Conservation (phyloP, 2,113 vertebrate genomes). For the Mungos mungo region DNA sequence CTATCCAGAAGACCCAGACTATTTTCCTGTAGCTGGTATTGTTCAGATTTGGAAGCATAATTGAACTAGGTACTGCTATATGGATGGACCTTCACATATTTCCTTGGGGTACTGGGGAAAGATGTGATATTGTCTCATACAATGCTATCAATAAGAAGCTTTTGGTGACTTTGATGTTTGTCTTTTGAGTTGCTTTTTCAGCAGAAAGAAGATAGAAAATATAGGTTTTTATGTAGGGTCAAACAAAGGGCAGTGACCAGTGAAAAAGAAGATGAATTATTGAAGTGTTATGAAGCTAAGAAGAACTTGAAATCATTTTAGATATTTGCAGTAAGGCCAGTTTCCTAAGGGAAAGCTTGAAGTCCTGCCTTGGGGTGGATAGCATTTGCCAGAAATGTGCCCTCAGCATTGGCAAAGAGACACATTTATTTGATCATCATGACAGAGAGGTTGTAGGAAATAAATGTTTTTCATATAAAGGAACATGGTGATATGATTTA, state of each 20-base stretch:
- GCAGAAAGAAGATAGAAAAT: background rate
- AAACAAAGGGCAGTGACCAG: conserved; percentile 1
- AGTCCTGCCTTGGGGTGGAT: background rate
- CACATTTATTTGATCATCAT: background rate
- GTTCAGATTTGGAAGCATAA: background rate
- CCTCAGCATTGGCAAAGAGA: background rate
- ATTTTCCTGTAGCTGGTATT: background rate
- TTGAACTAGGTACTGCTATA: background rate
- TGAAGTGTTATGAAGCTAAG: background rate
- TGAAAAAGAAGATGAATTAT: conserved; percentile 43
- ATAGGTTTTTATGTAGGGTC: background rate
- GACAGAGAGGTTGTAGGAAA: background rate
- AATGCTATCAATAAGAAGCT: background rate
- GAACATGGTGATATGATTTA: background rate
- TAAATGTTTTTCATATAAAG: background rate
- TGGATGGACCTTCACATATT: background rate
- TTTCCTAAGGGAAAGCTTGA: background rate
- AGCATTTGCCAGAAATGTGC: background rate
- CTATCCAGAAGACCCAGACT: accelerated
- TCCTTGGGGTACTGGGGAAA: background rate
- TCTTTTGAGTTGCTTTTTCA: conserved; percentile 39
- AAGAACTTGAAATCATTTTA: conserved; percentile 42
- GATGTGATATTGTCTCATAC: background rate
- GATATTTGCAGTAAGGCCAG: background rate
- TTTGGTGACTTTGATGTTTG: background rate